These are phyloP conservation scores for Tortrix viridana DNA, from an alignment of 2,888 invertebrate species.

Conservation along the genomic window DNA sequence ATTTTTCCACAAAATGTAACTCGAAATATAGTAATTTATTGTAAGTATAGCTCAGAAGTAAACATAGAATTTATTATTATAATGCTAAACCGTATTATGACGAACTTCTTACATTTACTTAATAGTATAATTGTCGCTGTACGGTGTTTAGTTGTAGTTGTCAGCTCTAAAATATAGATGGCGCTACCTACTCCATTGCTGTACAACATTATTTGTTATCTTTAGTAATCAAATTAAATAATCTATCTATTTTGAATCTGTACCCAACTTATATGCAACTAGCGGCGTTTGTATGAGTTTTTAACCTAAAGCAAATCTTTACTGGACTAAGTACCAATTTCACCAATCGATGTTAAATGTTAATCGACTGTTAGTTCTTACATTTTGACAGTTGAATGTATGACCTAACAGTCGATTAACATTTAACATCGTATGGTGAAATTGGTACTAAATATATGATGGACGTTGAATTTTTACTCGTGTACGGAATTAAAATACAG, in stretches of 20 bases:
- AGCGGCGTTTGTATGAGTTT: no score
- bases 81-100: conserved; percentile 2
- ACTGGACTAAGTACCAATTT: no score
- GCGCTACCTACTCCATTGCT: not conserved
- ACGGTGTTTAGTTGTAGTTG: not conserved
- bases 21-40: conserved; percentile 29
- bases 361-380: no score
- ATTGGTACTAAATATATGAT: no score
- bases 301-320: no score
- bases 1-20: conserved; percentile 40
- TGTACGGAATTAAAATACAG: not conserved
- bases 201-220: not conserved
- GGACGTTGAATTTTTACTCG: conserved; percentile 1
- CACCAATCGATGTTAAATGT: no score
- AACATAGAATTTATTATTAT: conserved; percentile 23
- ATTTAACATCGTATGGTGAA: no score
- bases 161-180: conserved; percentile 4
- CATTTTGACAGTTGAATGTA: no score
- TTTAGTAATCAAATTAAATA: not conserved
- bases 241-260: not conserved
- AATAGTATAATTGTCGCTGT: conserved; percentile 16
- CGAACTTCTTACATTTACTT: not conserved
- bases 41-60: conserved; percentile 22
- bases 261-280: no score
- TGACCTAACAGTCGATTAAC: no score